A percentile compares a stretch with the other conserved stretches of the same genome.
Conservation (phyloP, 35 echinoderm and acorn worm species). For the Hemicentrotus pulcherrimus region DNA sequence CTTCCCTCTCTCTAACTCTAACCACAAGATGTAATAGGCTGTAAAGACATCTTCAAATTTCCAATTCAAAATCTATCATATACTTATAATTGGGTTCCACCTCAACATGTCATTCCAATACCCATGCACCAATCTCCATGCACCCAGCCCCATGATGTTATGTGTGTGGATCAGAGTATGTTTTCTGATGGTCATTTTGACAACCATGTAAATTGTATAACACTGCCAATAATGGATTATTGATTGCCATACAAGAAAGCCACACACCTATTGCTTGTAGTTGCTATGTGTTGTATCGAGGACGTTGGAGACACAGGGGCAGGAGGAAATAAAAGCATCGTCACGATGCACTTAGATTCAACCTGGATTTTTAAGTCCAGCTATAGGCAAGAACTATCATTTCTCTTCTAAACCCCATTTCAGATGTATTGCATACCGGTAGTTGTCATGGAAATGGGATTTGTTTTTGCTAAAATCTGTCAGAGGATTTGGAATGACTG, state of each 20-base stretch:
- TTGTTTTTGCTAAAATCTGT: no score
- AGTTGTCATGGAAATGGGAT: no score
- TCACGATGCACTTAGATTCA: neutral
- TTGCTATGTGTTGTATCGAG: constrained; percentile 11
- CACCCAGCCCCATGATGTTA: neutral
- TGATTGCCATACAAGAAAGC: neutral
- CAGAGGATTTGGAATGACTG: no score
- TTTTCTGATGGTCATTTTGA: neutral
- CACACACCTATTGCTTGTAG: neutral
- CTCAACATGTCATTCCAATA: neutral
- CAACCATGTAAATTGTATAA: neutral
- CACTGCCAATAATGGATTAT: neutral
- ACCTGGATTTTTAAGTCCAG: neutral
- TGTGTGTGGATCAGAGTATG: neutral
- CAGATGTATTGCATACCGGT: neutral
- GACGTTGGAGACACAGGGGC: neutral
- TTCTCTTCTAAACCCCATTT: neutral
- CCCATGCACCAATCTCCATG: neutral
- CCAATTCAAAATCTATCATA: neutral
- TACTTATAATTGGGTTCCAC: neutral
- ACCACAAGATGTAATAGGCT: neutral
- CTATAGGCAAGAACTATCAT: neutral
- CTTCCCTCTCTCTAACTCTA: neutral
- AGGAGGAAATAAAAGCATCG: neutral
- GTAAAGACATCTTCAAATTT: neutral